Base-by-base conservation (phyloP, 1,140 invertebrate species). In the Ostrea edulis region DNA sequence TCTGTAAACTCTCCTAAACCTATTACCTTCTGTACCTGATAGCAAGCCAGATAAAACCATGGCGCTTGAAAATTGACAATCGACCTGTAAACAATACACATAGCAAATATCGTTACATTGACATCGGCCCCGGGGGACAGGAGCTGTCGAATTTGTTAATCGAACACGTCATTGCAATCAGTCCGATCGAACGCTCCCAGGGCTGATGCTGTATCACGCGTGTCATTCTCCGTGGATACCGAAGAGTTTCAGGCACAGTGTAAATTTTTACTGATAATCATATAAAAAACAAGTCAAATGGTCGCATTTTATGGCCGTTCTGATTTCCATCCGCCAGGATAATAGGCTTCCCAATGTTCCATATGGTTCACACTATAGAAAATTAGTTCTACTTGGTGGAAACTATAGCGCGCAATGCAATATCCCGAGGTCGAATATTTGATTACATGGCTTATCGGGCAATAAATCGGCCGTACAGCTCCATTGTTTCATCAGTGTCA, bases 401-500 rank as follows among this genome's bases (percentile, higher is more conserved):
- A 12, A 14, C 68, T 29, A 25, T 8, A 71, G 8, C 2, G 25
- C 25, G 25, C 22, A 71, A 62, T 29, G 22, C 68, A 29, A 14
- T 29, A 25, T 25, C 68, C 25, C 22, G 68, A 35, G 68, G 25
- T 11, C 22, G 11, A 35, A 71, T 71, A 35, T 29, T 71, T 29
- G 68, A 71, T 71, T 29, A 25, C 68, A 9, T 71, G 25, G 22
- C 29, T 71, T 71, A 71, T 71, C 68, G 3, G 22, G 68, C 68
- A 71, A 71, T 71, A 71, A 71, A 71, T 71, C 68, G 68, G 29
- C 68, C 68, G 35, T 71, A 71, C 68, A 71, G 29, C 22, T 71
- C 58, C 58, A 62, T 71, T 22, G 14, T 71, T 71, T 35, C 68
- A 71, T 71, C 68, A 71, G 68, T 35, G 68, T 35, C 29, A 71